Evolutionary conservation across 1,140 invertebrate genomes (phyloP), one percentile per base, ranked within the genome.

Genomic region (Diploscapter pachys): DNA sequence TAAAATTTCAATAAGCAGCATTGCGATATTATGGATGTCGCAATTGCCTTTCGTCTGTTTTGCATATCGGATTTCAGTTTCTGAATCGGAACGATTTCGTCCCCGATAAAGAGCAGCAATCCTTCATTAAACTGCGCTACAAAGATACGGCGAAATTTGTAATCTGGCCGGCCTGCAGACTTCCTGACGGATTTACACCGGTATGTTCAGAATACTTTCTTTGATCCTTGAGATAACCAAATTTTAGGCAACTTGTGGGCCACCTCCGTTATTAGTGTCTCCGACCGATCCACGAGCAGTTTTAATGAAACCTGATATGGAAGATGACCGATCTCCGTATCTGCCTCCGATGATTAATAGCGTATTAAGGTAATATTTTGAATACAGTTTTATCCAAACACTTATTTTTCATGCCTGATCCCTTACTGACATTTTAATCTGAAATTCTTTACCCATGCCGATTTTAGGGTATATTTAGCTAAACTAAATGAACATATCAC

Each of bases 141-240:
- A 74, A 74, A 61, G 73, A 74, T 61, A 65, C 64, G 13, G 73
- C 73, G n/a, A 74, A 74, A 64, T 69, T 69, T 54, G 73, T 74
- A 4, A 74, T 74, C 54, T 74, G 73, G 73, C 73, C 73, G 6
- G 31, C 9, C 4, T 74, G 73, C 53, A 31, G 73, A 48, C 64
- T 74, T 69, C n/a, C n/a, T 9, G 13, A 5, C 4, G 52, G 31
- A 63, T 11, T 62, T 48, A 62, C 9, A n/a, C 68, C 50, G 31
- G 61, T 48, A 2, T 70, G 56, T 50, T 31, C 5, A 54, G 11
- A 5, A 73, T 49, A 66, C n/a, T 5, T 56, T 73, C 48, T 6
- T 66, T 65, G 5, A 0, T 6, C 49, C 2, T 50, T 9, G 51
- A 66, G 57, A 52, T 72, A 0, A 11, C 8, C 31, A 5, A 50